These are phyloP conservation scores for Phocoena phocoena DNA, from an alignment of 2,113 vertebrate genomes.

Conservation along the genomic window DNA sequence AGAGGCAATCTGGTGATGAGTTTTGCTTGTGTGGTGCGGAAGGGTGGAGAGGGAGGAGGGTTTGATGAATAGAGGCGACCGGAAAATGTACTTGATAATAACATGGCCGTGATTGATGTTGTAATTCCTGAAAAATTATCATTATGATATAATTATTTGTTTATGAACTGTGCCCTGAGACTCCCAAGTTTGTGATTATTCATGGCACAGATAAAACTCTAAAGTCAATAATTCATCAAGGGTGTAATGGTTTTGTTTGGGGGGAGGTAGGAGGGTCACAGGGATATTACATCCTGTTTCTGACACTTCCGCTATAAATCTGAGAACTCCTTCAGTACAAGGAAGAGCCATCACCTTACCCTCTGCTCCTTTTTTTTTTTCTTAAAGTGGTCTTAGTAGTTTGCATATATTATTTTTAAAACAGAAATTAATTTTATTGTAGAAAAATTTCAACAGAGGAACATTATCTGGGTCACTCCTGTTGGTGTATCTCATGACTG, in stretches of 20 bases:
- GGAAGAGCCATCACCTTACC: slow-evolving; percentile 70
- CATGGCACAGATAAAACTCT: slow-evolving; percentile 84
- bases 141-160: slow-evolving; percentile 83
- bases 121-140: slow-evolving; percentile 79
- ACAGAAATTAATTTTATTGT: background rate
- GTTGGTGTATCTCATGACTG: background rate
- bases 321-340: slow-evolving; percentile 72
- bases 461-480: background rate
- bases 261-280: slow-evolving; percentile 58
- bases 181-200: slow-evolving; percentile 83
- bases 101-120: slow-evolving; percentile 69
- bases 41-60: slow-evolving; percentile 76
- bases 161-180: slow-evolving; percentile 82
- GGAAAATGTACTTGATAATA: slow-evolving; percentile 76
- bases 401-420: slow-evolving; percentile 31
- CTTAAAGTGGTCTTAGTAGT: slow-evolving; percentile 31
- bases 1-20: slow-evolving; percentile 78
- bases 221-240: slow-evolving; percentile 84
- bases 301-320: slow-evolving; percentile 84
- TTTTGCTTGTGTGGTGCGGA: slow-evolving; percentile 71
- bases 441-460: slow-evolving; percentile 7
- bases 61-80: slow-evolving; percentile 70
- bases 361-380: background rate
- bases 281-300: slow-evolving; percentile 82
- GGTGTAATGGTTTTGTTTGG: slow-evolving; percentile 79